phyloP scores from a whole-genome alignment of 2,797 vertebrate species.

The Heteromormyrus szaboi region DNA sequence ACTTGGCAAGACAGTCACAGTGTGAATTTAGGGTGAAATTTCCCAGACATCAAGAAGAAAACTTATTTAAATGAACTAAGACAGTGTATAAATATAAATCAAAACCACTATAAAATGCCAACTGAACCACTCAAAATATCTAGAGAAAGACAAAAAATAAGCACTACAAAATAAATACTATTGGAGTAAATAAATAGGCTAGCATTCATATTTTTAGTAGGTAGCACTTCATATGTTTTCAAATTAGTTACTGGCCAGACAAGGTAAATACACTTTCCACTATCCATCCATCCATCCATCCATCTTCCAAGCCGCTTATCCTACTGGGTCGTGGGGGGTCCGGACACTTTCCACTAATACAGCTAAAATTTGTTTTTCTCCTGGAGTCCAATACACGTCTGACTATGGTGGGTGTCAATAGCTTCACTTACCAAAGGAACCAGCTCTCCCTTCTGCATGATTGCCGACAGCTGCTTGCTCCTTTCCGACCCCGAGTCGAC shows the following conservation, averaged over 20 bases:
- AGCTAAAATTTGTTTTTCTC: neutral
- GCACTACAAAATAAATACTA: neutral
- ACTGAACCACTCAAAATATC: neutral
- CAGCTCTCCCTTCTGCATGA: conserved; percentile 94
- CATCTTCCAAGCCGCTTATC: too few species aligned
- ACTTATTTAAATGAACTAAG: too few species aligned
- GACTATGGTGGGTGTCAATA: neutral
- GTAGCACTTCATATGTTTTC: neutral
- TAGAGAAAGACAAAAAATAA: neutral
- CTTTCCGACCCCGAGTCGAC: conserved; percentile 83
- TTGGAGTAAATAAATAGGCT: too few species aligned
- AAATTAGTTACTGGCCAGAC: neutral
- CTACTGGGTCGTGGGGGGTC: too few species aligned
- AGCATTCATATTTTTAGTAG: neutral
- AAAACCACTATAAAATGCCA: neutral
- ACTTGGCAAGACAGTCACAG: neutral
- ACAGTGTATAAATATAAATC: neutral
- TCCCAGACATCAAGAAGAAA: neutral
- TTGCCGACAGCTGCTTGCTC: conserved; percentile 84
- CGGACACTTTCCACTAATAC: neutral
- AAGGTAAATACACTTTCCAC: neutral
- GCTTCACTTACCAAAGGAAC: conserved; percentile 80
- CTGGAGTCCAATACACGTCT: neutral
- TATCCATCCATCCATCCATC: neutral
- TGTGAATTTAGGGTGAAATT: neutral